Evolutionary conservation across 2,113 vertebrate genomes (phyloP).

Genomic region (Chaenogobius annularis): DNA sequence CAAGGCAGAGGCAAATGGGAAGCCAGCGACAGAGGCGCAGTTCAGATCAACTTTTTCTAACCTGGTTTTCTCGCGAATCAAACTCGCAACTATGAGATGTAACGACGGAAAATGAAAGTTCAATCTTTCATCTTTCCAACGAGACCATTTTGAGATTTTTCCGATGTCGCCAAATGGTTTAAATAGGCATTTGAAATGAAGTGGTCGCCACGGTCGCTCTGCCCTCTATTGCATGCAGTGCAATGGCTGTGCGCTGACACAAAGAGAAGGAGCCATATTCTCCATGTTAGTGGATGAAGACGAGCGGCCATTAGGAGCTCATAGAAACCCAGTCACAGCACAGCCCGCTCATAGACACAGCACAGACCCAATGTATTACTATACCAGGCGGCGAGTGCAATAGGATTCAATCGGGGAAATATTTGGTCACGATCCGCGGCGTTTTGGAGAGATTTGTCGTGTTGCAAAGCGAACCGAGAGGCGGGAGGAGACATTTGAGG

Average conservation of each 20-base stretch:
- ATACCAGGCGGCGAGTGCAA: conserved; percentile 78
- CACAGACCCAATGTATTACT: conserved; percentile 79
- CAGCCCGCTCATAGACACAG: conserved; percentile 78
- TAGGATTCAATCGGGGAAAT: conserved; percentile 74
- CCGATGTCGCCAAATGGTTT: conserved; percentile 40
- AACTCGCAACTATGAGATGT: conserved; percentile 44
- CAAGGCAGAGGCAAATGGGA: conserved; percentile 75
- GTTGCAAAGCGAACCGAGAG: conserved; percentile 73
- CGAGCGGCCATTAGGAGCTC: conserved; percentile 92
- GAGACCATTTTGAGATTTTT: conserved; percentile 56
- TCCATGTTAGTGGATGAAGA: conserved; percentile 86
- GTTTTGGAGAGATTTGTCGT: conserved; percentile 58
- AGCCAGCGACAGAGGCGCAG: conserved; percentile 79
- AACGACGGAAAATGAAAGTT: conserved; percentile 70
- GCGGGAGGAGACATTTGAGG: conserved; percentile 83
- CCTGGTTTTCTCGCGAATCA: conserved; percentile 66
- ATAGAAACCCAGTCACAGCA: conserved; percentile 76
- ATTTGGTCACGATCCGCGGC: conserved; percentile 69
- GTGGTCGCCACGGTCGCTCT: conserved; percentile 72
- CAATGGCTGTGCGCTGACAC: conserved; percentile 87
- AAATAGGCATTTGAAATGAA: conserved; percentile 59
- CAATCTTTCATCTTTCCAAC: conserved; percentile 57
- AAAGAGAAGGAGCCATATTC: conserved; percentile 96
- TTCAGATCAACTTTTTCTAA: conserved; percentile 86
- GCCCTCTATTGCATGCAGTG: conserved; percentile 81